A percentile compares a stretch with the other conserved stretches of the same genome.
Conservation (phyloP, 2,888 invertebrate genomes). For the Dicyrtomina minuta region DNA sequence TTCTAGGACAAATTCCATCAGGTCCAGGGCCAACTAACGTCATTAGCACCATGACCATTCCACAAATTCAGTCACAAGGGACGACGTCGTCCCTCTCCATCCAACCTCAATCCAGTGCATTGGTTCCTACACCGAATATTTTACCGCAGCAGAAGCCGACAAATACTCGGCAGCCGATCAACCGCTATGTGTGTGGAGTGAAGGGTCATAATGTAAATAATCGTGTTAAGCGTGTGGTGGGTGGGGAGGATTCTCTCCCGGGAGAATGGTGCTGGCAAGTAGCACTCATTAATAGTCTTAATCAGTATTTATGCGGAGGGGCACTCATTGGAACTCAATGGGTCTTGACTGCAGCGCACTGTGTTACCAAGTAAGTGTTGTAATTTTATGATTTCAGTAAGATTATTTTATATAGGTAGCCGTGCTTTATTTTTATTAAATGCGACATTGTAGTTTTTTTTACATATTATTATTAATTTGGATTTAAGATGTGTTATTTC, state of each 20-base stretch:
- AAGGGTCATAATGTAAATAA: slow-evolving; percentile 70
- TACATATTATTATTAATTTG: too few species aligned
- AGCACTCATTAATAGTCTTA: slow-evolving; percentile 86
- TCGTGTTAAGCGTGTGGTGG: slow-evolving; percentile 68
- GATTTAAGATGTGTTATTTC: too few species aligned
- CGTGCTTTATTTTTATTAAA: too few species aligned
- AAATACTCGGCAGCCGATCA: slow-evolving; percentile 25
- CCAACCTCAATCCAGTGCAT: neutral
- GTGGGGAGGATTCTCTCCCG: slow-evolving; percentile 85
- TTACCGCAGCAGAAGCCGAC: slow-evolving; percentile 29
- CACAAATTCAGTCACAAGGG: neutral
- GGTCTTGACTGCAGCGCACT: slow-evolving; percentile 87
- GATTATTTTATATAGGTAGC: too few species aligned
- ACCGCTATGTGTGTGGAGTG: slow-evolving; percentile 80
- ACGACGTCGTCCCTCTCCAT: neutral
- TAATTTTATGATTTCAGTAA: neutral
- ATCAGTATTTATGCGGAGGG: slow-evolving; percentile 91
- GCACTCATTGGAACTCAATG: slow-evolving; percentile 91
- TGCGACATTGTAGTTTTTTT: too few species aligned
- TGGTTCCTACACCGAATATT: slow-evolving; percentile 18
- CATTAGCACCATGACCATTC: neutral
- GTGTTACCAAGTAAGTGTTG: slow-evolving; percentile 80
- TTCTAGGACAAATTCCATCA: slow-evolving; percentile 40
- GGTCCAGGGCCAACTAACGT: neutral
- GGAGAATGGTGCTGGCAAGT: slow-evolving; percentile 97